Evolutionary conservation across 2,888 invertebrate genomes (phyloP), one percentile per base, ranked within the genome.

Genomic region (Xanthorhoe spadicearia): DNA sequence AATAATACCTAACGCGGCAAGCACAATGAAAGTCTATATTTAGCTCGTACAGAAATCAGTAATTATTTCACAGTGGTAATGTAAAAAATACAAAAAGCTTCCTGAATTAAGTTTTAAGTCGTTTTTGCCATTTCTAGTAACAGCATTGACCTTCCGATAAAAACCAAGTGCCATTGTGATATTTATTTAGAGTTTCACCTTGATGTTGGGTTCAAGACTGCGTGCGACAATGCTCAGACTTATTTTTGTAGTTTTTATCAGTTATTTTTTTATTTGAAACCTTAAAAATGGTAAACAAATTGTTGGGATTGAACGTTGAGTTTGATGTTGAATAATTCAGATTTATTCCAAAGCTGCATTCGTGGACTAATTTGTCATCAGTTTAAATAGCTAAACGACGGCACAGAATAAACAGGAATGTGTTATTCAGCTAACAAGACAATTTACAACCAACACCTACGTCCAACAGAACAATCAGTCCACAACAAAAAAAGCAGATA

Each of bases 131-230:
- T 68, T 65, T 64, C 56, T 23, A 61, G 64, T 61, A 53, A 61
- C 61, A 70, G 63, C 59, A 52, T 46, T 65, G 71, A 70, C 70
- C 74, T 74, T 73, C 65, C 64, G 5, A 65, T 60, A 68, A 72
- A 70, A 69, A 66, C 59, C 32, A 46, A 62, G 60, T 64, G 68
- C 64, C 68, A 72, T 70, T 74, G 71, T 67, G 64, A 54, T 57
- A 51, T 46, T 67, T 57, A 69, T 46, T 60, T 55, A 53, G 48
- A 66, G 61, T 61, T 60, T 69, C 69, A 71, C 71, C 72, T 72
- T 71, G 74, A 62, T 55, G 51, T 54, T 13, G 68, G 61, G 66
- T 69, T 56, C 63, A 68, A 69, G 69, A 68, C 57, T 55, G 46
- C 5, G 9, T 59, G n/a, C 38, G 23, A 61, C 55, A 59, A 55